phyloP scores from a whole-genome alignment of 2,797 vertebrate species.

The Phataginus tricuspis region DNA sequence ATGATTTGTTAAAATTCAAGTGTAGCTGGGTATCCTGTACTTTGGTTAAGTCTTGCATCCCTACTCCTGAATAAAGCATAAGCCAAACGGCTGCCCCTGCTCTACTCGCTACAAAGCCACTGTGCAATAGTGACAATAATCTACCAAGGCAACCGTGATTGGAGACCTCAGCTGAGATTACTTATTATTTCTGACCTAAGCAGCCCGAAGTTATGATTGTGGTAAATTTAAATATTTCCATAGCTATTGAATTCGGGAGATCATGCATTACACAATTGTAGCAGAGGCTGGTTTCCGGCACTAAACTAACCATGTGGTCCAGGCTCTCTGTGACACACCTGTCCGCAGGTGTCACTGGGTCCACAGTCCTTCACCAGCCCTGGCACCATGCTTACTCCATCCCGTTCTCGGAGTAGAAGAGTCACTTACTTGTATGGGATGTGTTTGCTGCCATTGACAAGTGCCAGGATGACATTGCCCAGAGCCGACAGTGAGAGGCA shows the following conservation, averaged over 20 bases:
- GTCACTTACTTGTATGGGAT: conserved; percentile 94
- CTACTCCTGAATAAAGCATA: no score
- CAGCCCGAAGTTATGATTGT: not conserved
- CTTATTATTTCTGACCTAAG: not conserved
- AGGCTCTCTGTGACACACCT: not conserved
- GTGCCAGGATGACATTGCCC: conserved; percentile 93
- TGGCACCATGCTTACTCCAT: not conserved
- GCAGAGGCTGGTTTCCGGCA: not conserved
- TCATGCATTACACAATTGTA: accelerated
- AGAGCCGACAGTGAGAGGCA: conserved; percentile 94
- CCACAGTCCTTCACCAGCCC: not conserved
- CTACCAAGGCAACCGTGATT: not conserved
- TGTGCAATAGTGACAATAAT: accelerated
- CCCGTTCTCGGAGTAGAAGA: not conserved
- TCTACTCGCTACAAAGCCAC: not conserved
- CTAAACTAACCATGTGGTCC: no score
- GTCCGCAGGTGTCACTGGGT: not conserved
- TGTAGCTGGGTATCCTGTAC: not conserved
- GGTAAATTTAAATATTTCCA: not conserved
- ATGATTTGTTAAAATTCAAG: not conserved
- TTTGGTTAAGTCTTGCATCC: not conserved
- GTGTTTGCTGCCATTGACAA: conserved; percentile 95
- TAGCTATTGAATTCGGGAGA: not conserved
- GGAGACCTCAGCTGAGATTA: not conserved
- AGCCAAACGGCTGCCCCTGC: not conserved